Conservation (phyloP, 2,113 vertebrate genomes). For the Amblyopsis rosae region DNA sequence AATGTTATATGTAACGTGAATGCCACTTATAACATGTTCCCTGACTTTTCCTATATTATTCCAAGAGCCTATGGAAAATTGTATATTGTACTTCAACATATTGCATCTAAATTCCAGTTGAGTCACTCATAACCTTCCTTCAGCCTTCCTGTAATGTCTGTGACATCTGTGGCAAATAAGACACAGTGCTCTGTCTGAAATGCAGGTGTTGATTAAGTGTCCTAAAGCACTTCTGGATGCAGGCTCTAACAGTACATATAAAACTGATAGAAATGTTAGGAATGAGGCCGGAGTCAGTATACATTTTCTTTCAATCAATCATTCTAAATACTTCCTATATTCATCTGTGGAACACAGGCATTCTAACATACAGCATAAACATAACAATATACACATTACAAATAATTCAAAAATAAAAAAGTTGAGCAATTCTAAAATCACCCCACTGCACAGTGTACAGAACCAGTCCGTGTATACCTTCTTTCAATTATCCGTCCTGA, state of each 20-base stretch:
- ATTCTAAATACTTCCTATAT: slow-evolving; percentile 50
- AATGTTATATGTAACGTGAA: slow-evolving; percentile 51
- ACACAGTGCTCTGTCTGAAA: slow-evolving; percentile 32
- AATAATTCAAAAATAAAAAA: too few species aligned
- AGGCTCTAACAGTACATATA: slow-evolving; percentile 34
- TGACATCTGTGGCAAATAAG: slow-evolving; percentile 42
- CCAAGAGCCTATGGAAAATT: slow-evolving; percentile 34
- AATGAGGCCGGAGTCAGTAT: slow-evolving; percentile 53
- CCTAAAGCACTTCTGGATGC: slow-evolving; percentile 46
- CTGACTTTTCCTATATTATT: slow-evolving; percentile 47
- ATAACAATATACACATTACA: slow-evolving; percentile 20
- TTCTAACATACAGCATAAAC: too few species aligned
- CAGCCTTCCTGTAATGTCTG: slow-evolving; percentile 41
- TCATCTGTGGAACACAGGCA: slow-evolving; percentile 49
- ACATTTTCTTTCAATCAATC: slow-evolving; percentile 38
- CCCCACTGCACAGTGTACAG: slow-evolving; percentile 40
- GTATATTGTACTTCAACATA: slow-evolving; percentile 31
- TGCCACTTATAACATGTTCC: slow-evolving; percentile 50
- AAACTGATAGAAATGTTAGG: slow-evolving; percentile 63
- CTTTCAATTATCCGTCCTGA: too few species aligned
- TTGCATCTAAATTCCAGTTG: slow-evolving; percentile 41
- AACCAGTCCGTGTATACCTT: too few species aligned
- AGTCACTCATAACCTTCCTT: slow-evolving; percentile 39
- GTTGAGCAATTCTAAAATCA: too few species aligned
- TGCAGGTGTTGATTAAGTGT: slow-evolving; percentile 55